Evolutionary conservation across 2,888 invertebrate species (phyloP), one percentile per base, ranked within the genome.

Genomic region (Drosophila mimetica): DNA sequence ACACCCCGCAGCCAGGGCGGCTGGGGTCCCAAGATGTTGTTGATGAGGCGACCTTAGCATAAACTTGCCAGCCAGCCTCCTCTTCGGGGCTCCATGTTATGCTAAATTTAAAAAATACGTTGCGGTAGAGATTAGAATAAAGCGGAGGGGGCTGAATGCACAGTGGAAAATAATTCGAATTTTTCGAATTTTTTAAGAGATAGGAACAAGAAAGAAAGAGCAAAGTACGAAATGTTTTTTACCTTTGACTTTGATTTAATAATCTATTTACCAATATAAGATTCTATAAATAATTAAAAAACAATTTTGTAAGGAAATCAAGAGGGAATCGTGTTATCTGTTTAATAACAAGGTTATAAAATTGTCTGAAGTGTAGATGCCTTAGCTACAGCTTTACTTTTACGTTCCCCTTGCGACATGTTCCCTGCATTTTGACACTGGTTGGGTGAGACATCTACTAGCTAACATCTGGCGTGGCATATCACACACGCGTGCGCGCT

Each of bases 91-190:
- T n/a, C 46, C 11, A 46, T 79, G 79, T 84, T 84, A 84, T 82
- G 82, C 84, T 84, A 82, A 82, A 82, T 84, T 82, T 82, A 82
- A 84, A 82, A 84, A 84, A 78, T 66, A 81, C 84, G 77, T 81
- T 79, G 81, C 79, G 77, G 77, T 79, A 64, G 81, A 84, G 82
- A 82, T 82, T 82, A 82, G 84, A 84, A 78, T 74, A 79, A 72
- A 66, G 71, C 53, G 48, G 7, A 52, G 44, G 64, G 80, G 50
- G 18, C 39, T 34, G 63, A 30, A 34, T 71, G 61, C 66, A 55
- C 46, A 50, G 66, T 13, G 13, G 22, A 9, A 44, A 44, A 25
- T 25, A 7, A 25, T 25, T 25, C n/a, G 1, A 25, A 7, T 25
- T 25, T 25, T 25, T 7, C 1, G 7, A 25, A 25, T 7, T 0